These are phyloP conservation scores for Sebastes nivosus DNA, from an alignment of 2,797 vertebrate genomes.

Conservation along the genomic window DNA sequence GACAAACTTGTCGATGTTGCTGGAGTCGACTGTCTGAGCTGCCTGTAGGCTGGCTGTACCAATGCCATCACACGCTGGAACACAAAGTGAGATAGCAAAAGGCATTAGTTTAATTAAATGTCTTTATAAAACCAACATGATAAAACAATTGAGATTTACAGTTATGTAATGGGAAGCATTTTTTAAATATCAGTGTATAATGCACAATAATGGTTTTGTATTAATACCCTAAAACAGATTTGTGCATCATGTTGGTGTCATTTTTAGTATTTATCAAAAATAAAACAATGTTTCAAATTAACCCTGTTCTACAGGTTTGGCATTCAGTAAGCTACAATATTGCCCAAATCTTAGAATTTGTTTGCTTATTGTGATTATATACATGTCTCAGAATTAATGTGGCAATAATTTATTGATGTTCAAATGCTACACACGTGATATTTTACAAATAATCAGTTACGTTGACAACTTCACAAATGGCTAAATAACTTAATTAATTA, in stretches of 20 bases:
- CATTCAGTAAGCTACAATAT: neutral
- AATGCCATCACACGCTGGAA: constrained; percentile 94
- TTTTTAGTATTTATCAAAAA: neutral
- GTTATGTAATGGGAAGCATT: neutral
- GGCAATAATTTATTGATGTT: neutral
- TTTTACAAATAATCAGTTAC: neutral
- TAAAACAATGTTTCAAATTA: neutral
- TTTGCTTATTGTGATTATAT: neutral
- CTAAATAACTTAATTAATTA: neutral
- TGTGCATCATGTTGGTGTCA: neutral
- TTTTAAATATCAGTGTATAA: neutral
- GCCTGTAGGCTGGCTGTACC: constrained; percentile 92
- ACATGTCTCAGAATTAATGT: neutral
- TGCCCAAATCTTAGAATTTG: neutral
- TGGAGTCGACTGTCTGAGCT: constrained; percentile 96
- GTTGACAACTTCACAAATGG: neutral
- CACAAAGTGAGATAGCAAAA: neutral
- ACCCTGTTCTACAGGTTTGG: neutral
- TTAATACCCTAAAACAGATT: neutral
- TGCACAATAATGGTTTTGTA: neutral
- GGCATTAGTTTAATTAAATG: neutral
- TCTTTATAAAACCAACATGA: neutral
- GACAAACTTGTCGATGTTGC: constrained; percentile 96
- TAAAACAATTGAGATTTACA: neutral
- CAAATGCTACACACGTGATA: neutral